Evolutionary conservation across 2,888 invertebrate genomes (phyloP).

Genomic region (Spilosoma lubricipeda): DNA sequence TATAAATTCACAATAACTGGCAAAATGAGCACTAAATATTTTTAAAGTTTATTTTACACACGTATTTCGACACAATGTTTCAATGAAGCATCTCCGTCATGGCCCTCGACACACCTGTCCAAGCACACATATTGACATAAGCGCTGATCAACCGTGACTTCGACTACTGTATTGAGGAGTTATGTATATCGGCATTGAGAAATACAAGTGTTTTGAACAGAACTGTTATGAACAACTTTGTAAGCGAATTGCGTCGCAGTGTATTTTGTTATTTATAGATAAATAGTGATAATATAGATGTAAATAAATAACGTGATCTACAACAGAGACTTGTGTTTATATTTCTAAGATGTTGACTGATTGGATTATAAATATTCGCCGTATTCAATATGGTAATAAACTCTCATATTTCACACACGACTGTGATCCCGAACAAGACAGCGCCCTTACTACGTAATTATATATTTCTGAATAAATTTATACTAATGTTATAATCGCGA

Average conservation of each 20-base stretch:
- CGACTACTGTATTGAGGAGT: constrained; percentile 16
- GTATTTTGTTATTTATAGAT: neutral
- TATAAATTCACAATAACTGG: no score
- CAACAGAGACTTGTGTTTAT: neutral
- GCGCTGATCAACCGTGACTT: constrained; percentile 22
- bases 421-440: no score
- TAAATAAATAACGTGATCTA: neutral
- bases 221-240: neutral
- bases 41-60: neutral
- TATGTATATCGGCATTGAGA: constrained; percentile 17
- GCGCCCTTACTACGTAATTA: no score
- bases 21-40: no score
- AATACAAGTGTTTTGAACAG: constrained; percentile 18
- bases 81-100: neutral
- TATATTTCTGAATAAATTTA: no score
- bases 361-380: no score
- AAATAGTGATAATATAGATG: neutral
- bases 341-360: neutral
- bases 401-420: no score
- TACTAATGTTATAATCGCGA: no score
- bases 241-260: neutral
- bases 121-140: constrained; percentile 44
- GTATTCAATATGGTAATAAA: no score
- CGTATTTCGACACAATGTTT: constrained; percentile 24
- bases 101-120: constrained; percentile 38